Base-by-base conservation (phyloP, 1,140 invertebrate species). In the Micrasema minimum region DNA sequence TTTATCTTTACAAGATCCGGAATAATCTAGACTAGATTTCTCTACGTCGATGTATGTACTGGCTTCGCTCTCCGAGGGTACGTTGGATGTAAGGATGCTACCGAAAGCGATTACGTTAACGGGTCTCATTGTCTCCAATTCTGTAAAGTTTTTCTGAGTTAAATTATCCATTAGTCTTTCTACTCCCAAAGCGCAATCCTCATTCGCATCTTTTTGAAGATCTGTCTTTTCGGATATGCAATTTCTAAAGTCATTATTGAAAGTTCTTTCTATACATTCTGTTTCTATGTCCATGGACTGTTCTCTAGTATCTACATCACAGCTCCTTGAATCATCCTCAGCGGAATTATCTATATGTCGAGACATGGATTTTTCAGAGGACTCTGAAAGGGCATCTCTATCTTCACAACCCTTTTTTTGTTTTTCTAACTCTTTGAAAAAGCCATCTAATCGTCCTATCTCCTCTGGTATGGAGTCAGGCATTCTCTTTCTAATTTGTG, bases 81-180 rank as follows among this genome's bases (percentile, higher is more conserved):
- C 80, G 18, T 55, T 55, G 55, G 55, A 41, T 3, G 55, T 11
- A 35, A 64, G 80, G 61, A 83, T 79, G 48, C 78, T 82, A 9
- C 80, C 78, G 66, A 83, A 85, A 0, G 79, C 77, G 10, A 84
- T 81, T 1, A 83, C 81, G 74, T 83, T 83, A 22, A 83, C 82
- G 0, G 83, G 82, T 35, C 83, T 75, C 62, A 83, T 72, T 14
- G 77, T 77, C 31, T 83, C 80, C 46, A 81, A 50, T 10, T 78
- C 78, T 6, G 77, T 75, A 12, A 80, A 67, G 14, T 77, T 77
- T 3, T 76, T 75, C 55, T 76, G 74, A 0, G 78, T 77, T 6
- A 64, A 72, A 46, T 76, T 76, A 12, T 76, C 66, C 59, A 57
- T 23, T 35, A 67, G 26, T 5, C 50, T 38, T 12, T 67, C 66